Percentiles rank a stretch among this genome's conserved stretches.
phyloP scores from a whole-genome alignment of 2,797 vertebrate genomes.

The Crenuchus spilurus region DNA sequence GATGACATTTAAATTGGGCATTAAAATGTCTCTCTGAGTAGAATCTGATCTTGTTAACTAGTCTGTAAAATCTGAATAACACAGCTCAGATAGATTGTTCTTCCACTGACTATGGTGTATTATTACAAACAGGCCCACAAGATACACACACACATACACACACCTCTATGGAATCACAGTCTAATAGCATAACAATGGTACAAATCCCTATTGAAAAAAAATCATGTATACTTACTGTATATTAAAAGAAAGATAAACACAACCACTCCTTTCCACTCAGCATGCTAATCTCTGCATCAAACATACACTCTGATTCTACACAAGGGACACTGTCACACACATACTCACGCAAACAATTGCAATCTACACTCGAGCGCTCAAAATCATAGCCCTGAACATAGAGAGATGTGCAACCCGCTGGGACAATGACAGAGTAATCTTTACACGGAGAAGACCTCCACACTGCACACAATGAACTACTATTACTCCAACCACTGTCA shows the following conservation, averaged over 20 bases:
- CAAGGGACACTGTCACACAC: background rate
- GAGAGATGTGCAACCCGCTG: constrained; percentile 47
- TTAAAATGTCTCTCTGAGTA: background rate
- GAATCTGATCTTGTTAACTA: background rate
- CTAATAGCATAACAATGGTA: background rate
- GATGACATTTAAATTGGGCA: too few relatives aligned
- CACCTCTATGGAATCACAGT: too few relatives aligned
- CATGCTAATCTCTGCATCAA: background rate
- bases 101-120: background rate
- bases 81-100: background rate
- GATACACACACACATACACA: background rate
- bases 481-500: constrained; percentile 69
- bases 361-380: constrained; percentile 32
- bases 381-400: constrained; percentile 52
- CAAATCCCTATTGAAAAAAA: background rate
- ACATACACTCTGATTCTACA: background rate
- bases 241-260: background rate
- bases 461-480: constrained; percentile 54
- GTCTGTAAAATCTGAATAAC: background rate
- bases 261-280: too few relatives aligned
- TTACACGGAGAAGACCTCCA: constrained; percentile 34
- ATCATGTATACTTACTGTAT: background rate
- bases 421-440: constrained; percentile 60
- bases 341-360: constrained; percentile 23
- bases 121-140: background rate